Evolutionary conservation across 2,113 vertebrate genomes (phyloP).

Genomic region (Percina caprodes): DNA sequence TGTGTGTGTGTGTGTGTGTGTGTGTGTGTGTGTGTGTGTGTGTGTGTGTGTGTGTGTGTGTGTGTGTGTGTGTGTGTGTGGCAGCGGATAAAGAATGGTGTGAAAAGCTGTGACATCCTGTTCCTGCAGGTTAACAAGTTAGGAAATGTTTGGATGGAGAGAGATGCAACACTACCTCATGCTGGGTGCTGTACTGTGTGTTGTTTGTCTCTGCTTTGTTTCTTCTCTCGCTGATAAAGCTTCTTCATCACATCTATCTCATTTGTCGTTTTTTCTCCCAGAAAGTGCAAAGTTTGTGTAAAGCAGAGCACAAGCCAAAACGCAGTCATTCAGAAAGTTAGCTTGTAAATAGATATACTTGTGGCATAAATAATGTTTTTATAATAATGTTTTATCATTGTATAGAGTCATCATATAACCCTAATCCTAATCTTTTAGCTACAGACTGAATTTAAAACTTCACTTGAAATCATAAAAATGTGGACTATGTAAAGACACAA

Average conservation of each 20-base stretch:
- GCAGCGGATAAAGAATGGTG: conserved; percentile 21
- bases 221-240: neutral
- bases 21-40: too few species aligned
- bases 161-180: conserved; percentile 7
- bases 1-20: conserved; percentile 17
- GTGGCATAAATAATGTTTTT: neutral
- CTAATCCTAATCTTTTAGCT: neutral
- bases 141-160: conserved; percentile 38
- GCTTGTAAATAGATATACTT: too few species aligned
- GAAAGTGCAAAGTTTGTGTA: neutral
- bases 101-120: conserved; percentile 44
- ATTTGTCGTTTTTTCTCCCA: neutral
- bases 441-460: neutral
- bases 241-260: neutral
- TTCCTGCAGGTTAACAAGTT: conserved; percentile 57
- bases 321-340: neutral
- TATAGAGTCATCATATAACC: neutral
- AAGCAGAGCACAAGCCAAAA: neutral
- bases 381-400: neutral
- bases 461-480: neutral
- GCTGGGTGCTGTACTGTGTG: neutral
- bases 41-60: conserved; percentile 1
- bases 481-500: neutral
- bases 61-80: conserved; percentile 19
- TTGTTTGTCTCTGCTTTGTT: conserved; percentile 9